These are phyloP conservation scores for Etheostoma perlongum DNA, from an alignment of 2,797 vertebrate species.

Conservation along the genomic window DNA sequence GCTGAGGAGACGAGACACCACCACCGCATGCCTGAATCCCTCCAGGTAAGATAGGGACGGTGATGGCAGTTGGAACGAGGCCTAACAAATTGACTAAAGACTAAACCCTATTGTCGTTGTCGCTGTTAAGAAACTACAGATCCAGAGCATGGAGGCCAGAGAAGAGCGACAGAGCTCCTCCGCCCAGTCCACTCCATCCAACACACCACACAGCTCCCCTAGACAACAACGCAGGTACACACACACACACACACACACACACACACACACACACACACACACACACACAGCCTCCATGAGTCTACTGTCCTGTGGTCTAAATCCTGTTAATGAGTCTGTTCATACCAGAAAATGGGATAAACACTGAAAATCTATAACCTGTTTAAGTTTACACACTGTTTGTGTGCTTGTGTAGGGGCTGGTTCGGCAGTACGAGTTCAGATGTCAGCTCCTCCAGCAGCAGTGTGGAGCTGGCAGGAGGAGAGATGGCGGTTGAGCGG, in stretches of 20 bases:
- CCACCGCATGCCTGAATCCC: conserved; percentile 91
- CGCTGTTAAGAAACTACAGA: conserved; percentile 81
- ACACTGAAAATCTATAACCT: no score
- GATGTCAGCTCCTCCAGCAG: conserved; percentile 82
- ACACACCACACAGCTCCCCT: conserved; percentile 85
- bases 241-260: neutral
- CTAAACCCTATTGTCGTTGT: neutral
- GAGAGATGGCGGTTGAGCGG: conserved; percentile 66
- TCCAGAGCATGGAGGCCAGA: conserved; percentile 78
- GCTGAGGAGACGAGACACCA: conserved; percentile 93
- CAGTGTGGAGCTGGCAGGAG: conserved; percentile 76
- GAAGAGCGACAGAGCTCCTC: conserved; percentile 81
- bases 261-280: neutral
- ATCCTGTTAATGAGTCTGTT: no score
- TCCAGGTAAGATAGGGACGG: conserved; percentile 83
- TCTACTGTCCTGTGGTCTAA: no score
- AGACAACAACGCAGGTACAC: conserved; percentile 80
- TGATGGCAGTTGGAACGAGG: no score
- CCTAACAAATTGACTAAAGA: no score
- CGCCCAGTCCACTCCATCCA: conserved; percentile 82
- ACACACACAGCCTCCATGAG: neutral
- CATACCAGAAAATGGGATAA: no score
- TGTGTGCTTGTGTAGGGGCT: conserved; percentile 69
- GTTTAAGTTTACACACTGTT: neutral
- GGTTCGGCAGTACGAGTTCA: conserved; percentile 82